These are phyloP conservation scores for Ardeotis arabs DNA, from an alignment of 2,113 vertebrate genomes.

Conservation along the genomic window DNA sequence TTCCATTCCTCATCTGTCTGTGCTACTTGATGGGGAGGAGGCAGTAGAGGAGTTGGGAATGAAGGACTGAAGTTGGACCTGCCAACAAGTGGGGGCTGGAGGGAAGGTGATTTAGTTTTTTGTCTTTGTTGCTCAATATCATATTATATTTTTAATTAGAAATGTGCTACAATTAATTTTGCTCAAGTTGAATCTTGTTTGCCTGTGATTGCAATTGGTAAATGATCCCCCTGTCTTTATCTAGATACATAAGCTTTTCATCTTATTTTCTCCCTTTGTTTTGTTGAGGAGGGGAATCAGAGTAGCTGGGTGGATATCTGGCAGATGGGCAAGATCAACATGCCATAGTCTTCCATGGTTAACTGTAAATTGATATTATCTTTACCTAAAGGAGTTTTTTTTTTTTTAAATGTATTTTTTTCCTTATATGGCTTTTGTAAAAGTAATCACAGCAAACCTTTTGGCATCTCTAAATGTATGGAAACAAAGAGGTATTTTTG, in stretches of 20 bases:
- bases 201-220: neutral
- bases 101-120: neutral
- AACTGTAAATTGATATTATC: neutral
- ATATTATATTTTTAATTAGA: neutral
- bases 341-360: neutral
- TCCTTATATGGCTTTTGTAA: neutral
- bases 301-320: neutral
- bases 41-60: neutral
- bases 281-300: neutral
- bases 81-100: neutral
- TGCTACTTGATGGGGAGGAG: accelerated
- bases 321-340: neutral
- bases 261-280: neutral
- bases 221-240: neutral
- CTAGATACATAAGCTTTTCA: neutral
- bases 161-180: neutral
- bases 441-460: neutral
- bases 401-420: neutral
- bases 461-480: neutral
- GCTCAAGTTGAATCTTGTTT: neutral
- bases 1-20: too few species aligned
- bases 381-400: neutral
- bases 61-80: neutral
- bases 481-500: neutral
- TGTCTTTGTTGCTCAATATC: neutral